Evolutionary conservation across 1,140 invertebrate genomes (phyloP).

Genomic region (Penaeus vannamei): DNA sequence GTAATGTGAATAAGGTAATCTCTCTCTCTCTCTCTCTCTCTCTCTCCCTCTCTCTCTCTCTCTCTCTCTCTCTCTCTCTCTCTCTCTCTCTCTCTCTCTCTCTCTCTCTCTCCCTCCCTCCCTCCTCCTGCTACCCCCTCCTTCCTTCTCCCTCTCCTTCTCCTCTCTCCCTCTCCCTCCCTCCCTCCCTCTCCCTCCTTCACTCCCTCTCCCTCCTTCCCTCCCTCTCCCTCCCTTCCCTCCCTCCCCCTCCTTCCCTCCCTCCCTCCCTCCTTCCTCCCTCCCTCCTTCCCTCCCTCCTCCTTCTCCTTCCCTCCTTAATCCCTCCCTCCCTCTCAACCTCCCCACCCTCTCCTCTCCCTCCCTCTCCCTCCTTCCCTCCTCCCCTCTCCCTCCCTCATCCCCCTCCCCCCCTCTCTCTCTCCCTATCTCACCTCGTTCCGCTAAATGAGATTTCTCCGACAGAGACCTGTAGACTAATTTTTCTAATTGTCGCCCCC

Average conservation of each 20-base stretch:
- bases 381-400: not conserved
- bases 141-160: too few species aligned
- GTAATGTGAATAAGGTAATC: not conserved
- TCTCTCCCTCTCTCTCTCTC: not conserved
- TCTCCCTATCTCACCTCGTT: not conserved
- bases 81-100: not conserved
- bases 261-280: not conserved
- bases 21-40: too few species aligned
- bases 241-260: not conserved
- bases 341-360: constrained; percentile 3
- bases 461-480: not conserved
- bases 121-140: not conserved
- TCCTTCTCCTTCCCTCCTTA: not conserved
- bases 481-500: not conserved
- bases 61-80: not conserved
- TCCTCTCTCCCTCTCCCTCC: too few species aligned
- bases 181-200: too few species aligned
- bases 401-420: not conserved
- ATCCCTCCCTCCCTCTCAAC: too few species aligned
- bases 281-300: not conserved
- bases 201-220: not conserved
- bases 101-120: constrained; percentile 1
- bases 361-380: not conserved
- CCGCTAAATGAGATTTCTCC: not conserved
- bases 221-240: not conserved